Evolutionary conservation across 1,140 invertebrate species (phyloP), one percentile per base, ranked within the genome.

Genomic region (Diorhabda elongata): DNA sequence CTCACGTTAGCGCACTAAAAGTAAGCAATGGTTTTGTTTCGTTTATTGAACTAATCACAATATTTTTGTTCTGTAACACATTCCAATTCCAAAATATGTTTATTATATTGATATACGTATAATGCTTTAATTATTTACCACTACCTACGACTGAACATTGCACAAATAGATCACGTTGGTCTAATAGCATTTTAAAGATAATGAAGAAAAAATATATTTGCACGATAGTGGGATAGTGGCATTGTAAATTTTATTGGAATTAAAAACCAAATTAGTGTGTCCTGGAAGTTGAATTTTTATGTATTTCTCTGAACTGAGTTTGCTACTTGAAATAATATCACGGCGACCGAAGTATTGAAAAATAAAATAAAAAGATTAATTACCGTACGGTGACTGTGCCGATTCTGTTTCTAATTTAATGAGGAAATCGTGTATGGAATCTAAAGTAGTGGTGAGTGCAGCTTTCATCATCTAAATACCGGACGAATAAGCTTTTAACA

Each of bases 401-500:
- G 47, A 52, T 52, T 52, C 47, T 8, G 47, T 52, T 52, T n/a
- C 47, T 52, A 52, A 52, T 52, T 52, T 52, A 52, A 52, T 52
- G 47, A 52, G 6, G 2, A 52, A 52, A 52, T 6, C 47, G 47
- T 52, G 47, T 52, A 52, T 4, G n/a, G 47, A 52, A 52, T 52
- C 6, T 4, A 52, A 52, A 52, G 47, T 26, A 26, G 26, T 52
- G 47, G 47, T 52, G n/a, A 52, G 47, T 52, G 47, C 47, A 52
- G 47, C n/a, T 52, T 26, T 26, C 26, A 26, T 26, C 26, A 26
- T 26, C 26, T 26, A 26, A 26, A 26, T 26, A 26, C 26, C 26
- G 26, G 26, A 26, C 26, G 26, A 26, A 26, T 26, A 26, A 26
- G 26, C 26, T 26, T 26, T 26, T 26, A 26, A 26, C 26, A 26